These are phyloP conservation scores for Crotalus horridus DNA, from an alignment of 2,113 vertebrate genomes.

Conservation along the genomic window DNA sequence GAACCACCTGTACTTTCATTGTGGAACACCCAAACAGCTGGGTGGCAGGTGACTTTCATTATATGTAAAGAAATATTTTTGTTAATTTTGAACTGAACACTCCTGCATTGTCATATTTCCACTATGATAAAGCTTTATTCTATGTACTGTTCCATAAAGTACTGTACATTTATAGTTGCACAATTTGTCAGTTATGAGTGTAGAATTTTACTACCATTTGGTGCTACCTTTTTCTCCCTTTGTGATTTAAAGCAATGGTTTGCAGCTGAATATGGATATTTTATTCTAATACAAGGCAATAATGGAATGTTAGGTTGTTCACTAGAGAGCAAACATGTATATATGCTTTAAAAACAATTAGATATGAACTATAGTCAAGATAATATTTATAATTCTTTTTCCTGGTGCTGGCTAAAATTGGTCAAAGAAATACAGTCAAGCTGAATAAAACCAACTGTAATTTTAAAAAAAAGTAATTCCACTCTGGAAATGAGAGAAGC, in stretches of 20 bases:
- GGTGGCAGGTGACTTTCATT: not conserved
- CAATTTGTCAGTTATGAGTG: constrained; percentile 66
- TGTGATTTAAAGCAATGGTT: constrained; percentile 56
- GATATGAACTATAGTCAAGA: constrained; percentile 70
- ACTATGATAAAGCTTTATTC: constrained; percentile 62
- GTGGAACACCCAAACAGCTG: not conserved
- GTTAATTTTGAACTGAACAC: constrained; percentile 43
- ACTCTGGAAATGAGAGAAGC: constrained; percentile 62
- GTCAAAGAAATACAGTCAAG: constrained; percentile 49
- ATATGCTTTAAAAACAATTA: constrained; percentile 66
- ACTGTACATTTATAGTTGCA: constrained; percentile 78
- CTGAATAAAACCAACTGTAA: constrained; percentile 62
- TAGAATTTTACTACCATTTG: constrained; percentile 74
- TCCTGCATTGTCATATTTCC: constrained; percentile 64
- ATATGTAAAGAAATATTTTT: constrained; percentile 35
- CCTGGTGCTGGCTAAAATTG: constrained; percentile 69
- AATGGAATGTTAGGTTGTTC: constrained; percentile 56
- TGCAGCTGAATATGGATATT: constrained; percentile 63
- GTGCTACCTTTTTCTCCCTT: constrained; percentile 75
- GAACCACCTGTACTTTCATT: not conserved
- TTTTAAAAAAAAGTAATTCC: constrained; percentile 62
- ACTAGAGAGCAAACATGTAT: constrained; percentile 60
- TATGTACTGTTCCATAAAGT: constrained; percentile 69
- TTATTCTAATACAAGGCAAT: constrained; percentile 71
- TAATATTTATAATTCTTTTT: constrained; percentile 55